Conservation (phyloP, 2,797 vertebrate genomes). For the Trachops cirrhosus region DNA sequence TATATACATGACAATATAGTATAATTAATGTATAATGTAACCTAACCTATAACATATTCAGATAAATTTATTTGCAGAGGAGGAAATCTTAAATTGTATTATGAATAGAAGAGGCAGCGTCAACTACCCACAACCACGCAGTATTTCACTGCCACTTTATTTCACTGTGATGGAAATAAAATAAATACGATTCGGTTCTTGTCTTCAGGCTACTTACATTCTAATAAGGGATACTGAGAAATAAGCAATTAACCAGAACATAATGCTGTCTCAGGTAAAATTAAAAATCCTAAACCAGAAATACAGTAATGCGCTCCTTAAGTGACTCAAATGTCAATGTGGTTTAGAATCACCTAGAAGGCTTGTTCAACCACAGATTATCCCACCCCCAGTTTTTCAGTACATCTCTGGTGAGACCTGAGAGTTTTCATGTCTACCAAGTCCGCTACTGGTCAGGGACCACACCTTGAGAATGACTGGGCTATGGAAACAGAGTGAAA, state of each 20-base stretch:
- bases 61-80: background rate
- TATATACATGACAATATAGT: background rate
- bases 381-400: background rate
- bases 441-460: background rate
- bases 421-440: background rate
- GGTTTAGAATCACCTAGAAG: background rate
- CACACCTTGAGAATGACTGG: background rate
- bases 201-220: background rate
- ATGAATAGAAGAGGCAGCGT: background rate
- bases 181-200: background rate
- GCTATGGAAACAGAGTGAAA: background rate
- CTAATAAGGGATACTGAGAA: background rate
- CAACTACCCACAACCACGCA: background rate
- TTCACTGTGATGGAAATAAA: background rate
- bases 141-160: background rate
- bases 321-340: background rate
- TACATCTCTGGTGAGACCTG: background rate
- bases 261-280: background rate
- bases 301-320: background rate
- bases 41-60: background rate
- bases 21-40: background rate
- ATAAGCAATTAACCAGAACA: background rate
- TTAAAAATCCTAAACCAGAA: background rate
- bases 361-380: background rate
- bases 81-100: background rate